These are phyloP conservation scores for Tuta absoluta DNA, from an alignment of 2,888 invertebrate species.

Conservation along the genomic window DNA sequence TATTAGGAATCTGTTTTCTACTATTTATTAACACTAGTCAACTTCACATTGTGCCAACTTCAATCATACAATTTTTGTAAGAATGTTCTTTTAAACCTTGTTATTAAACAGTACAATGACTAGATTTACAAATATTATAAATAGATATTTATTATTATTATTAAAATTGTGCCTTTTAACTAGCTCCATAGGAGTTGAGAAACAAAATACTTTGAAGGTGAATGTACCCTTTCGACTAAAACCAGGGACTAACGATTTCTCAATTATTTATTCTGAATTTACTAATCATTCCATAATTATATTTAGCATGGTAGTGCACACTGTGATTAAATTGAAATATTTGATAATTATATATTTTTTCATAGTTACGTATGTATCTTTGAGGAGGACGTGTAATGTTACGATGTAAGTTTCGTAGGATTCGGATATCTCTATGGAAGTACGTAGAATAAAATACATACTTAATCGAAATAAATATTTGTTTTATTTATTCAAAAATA, in stretches of 20 bases:
- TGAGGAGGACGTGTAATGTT: constrained; percentile 56
- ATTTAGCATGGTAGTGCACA: constrained; percentile 62
- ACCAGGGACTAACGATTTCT: constrained; percentile 42
- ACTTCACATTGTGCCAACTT: constrained; percentile 49
- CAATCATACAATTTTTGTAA: constrained; percentile 34
- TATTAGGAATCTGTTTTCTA: constrained; percentile 15
- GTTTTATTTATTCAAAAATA: constrained; percentile 26
- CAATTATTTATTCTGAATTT: constrained; percentile 51
- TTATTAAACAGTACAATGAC: constrained; percentile 52
- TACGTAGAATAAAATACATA: constrained; percentile 65
- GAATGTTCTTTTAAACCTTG: constrained; percentile 31
- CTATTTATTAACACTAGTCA: constrained; percentile 34
- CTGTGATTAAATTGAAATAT: constrained; percentile 67
- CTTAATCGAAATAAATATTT: constrained; percentile 37
- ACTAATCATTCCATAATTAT: constrained; percentile 66
- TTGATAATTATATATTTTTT: constrained; percentile 54
- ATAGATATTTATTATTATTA: constrained; percentile 35
- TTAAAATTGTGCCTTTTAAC: constrained; percentile 38
- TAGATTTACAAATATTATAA: constrained; percentile 50
- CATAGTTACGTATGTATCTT: constrained; percentile 47
- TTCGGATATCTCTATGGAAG: constrained; percentile 62
- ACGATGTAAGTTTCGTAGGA: constrained; percentile 66
- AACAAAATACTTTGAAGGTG: constrained; percentile 27
- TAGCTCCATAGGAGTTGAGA: constrained; percentile 35
- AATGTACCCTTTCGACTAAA: constrained; percentile 40